These are phyloP conservation scores for Pedetes capensis DNA, from an alignment of 2,113 vertebrate genomes.

Conservation along the genomic window DNA sequence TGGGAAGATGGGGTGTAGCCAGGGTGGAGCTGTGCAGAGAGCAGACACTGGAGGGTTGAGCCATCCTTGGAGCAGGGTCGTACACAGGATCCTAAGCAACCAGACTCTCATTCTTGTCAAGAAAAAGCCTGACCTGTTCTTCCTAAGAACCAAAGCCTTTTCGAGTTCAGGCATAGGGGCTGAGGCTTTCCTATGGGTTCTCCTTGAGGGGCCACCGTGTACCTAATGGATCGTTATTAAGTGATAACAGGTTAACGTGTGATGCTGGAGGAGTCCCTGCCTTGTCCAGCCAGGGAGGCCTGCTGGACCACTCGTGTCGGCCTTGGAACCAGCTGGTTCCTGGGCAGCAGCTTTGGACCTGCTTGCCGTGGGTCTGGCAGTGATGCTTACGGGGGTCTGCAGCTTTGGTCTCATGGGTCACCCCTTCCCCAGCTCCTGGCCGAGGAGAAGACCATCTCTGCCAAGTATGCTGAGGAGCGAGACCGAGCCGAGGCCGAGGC, in stretches of 20 bases:
- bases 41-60: accelerated
- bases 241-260: accelerated
- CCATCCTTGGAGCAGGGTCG: not conserved
- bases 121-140: accelerated
- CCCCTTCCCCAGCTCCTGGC: constrained; percentile 82
- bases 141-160: not conserved
- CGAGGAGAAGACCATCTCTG: constrained; percentile 88
- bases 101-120: not conserved
- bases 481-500: constrained; percentile 89
- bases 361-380: not conserved
- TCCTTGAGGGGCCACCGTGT: not conserved
- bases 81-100: not conserved
- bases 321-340: not conserved
- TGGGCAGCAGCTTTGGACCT: not conserved
- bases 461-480: constrained; percentile 86
- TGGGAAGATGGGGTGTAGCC: too few species aligned
- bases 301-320: accelerated
- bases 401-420: not conserved
- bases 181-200: not conserved
- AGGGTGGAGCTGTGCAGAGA: accelerated
- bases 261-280: not conserved
- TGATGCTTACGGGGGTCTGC: accelerated
- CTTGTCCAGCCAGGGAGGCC: accelerated
- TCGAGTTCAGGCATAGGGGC: not conserved
- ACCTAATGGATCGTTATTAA: too few species aligned